phyloP scores from a whole-genome alignment of 1,140 invertebrate genomes.

The Orchestia grillus region DNA sequence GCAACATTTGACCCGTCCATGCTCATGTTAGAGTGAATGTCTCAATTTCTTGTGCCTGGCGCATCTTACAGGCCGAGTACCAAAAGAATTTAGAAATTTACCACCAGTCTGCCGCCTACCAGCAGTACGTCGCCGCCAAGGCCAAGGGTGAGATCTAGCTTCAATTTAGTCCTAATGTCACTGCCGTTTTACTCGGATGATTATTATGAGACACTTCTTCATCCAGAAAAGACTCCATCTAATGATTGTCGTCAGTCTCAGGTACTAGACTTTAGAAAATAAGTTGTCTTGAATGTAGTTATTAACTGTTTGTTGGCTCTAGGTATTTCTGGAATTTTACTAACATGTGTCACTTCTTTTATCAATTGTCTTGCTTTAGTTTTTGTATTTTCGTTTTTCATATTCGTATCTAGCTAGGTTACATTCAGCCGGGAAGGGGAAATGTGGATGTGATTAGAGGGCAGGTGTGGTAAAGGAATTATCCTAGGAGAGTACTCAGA shows the following conservation, averaged over 20 bases:
- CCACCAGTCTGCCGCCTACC: constrained; percentile 96
- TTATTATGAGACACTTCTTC: no score
- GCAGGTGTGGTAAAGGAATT: no score
- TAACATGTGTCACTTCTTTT: background rate
- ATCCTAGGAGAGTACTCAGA: no score
- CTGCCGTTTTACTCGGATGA: background rate
- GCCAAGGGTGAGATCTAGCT: constrained; percentile 81
- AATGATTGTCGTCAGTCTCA: background rate
- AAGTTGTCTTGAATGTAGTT: background rate
- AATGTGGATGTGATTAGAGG: no score
- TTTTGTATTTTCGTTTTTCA: no score
- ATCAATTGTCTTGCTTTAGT: no score
- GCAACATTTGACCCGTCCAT: background rate
- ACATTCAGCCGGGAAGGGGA: background rate
- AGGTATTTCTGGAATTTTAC: background rate
- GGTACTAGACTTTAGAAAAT: background rate
- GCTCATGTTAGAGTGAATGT: background rate
- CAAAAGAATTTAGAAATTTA: constrained; percentile 96
- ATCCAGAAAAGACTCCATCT: background rate
- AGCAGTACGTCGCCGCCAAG: constrained; percentile 93
- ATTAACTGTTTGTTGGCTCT: background rate
- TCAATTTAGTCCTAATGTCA: background rate
- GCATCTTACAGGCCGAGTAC: constrained; percentile 77
- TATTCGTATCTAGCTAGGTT: background rate
- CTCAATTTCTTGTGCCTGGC: background rate